These are phyloP conservation scores for Galago senegalensis DNA, from an alignment of 2,797 vertebrate species.

Conservation along the genomic window DNA sequence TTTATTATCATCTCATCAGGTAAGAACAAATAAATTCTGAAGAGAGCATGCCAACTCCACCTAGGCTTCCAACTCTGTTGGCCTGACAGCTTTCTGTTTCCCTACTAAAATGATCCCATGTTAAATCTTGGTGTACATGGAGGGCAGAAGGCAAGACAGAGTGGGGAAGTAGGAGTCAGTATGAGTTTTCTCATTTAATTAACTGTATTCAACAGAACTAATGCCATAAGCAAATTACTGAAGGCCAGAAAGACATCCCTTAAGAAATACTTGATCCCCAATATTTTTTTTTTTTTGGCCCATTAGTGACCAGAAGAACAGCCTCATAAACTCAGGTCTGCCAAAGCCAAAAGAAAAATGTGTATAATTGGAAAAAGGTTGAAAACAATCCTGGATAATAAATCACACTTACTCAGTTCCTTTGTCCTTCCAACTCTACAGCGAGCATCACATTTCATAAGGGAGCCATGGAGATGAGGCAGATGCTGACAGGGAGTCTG, in stretches of 20 bases:
- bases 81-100: background rate
- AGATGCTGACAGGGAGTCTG: constrained; percentile 60
- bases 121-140: background rate
- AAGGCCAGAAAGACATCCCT: constrained; percentile 58
- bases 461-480: constrained; percentile 69
- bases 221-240: constrained; percentile 53
- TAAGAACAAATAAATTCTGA: background rate
- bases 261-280: constrained; percentile 65
- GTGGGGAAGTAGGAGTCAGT: background rate
- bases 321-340: constrained; percentile 77
- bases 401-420: constrained; percentile 77
- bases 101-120: background rate
- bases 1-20: background rate
- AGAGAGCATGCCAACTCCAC: no score
- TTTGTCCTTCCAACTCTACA: constrained; percentile 73
- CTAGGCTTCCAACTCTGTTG: background rate
- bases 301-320: constrained; percentile 72
- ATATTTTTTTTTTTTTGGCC: constrained; percentile 53
- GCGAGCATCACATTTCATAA: constrained; percentile 76
- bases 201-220: constrained; percentile 46
- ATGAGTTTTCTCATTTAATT: constrained; percentile 66
- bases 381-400: constrained; percentile 77
- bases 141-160: background rate
- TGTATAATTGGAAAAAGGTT: constrained; percentile 80
- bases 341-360: constrained; percentile 77